Evolutionary conservation across 1,140 invertebrate genomes (phyloP), one percentile per base, ranked within the genome.

Genomic region (Papilio helenus): DNA sequence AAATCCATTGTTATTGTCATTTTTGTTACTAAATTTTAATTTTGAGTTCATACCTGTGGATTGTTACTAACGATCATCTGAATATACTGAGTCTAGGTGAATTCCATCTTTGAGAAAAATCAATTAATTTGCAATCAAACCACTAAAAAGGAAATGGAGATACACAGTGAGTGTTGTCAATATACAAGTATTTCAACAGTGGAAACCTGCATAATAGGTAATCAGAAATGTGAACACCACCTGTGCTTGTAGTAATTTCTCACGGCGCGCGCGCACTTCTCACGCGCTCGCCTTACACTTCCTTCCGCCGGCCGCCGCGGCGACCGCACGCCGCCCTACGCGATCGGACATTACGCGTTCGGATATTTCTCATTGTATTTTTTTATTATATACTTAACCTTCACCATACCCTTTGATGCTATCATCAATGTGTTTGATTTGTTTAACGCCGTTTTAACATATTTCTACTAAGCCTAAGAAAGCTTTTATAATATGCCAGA

Each of bases 261-360:
- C 93, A 94, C 93, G 93, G 84, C 81, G 83, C 79, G 73, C 80
- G 90, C 88, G 84, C 89, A 80, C 87, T 92, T 94, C 93, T 89
- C 93, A 94, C 93, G 93, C 88, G 87, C 81, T 94, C 89, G 88
- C 83, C 92, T 94, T 94, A 91, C 93, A 88, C 90, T 94, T 94
- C 93, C 93, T 94, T 94, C 93, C 93, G 90, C 88, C 82, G 65
- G 76, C 79, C 71, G 65, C 68, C 79, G 71, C 51, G 65, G n/a
- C 23, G n/a, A 79, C 65, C 61, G 29, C 71, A 79, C 79, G 80
- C 77, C 78, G 76, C 76, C 49, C 84, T 74, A 51, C 85, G 88
- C 88, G 34, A 39, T 39, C 34, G 84, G 88, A 86, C 89, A 84
- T 39, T 8, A 49, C 44, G 44, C 79, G 86, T 85, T 91, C 85